Percentiles rank a stretch among this genome's conserved stretches.
Conservation (phyloP, 1,140 invertebrate genomes). For the Drosophila nikananu region DNA sequence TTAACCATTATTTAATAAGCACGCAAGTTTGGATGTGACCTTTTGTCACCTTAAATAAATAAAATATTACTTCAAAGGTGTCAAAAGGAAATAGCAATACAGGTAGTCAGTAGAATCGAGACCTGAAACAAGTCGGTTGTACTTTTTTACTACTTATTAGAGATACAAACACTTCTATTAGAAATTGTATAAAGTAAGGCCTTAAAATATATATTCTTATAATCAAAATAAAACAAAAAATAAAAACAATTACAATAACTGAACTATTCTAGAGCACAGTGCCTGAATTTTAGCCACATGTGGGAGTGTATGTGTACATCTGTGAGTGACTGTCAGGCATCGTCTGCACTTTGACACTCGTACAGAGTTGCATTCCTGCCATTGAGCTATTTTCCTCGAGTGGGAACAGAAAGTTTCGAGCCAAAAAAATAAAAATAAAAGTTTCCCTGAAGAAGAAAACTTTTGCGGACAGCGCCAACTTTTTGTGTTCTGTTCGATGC, state of each 20-base stretch:
- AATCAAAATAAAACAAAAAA: no score
- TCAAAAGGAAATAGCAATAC: background rate
- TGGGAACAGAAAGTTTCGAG: slow-evolving; percentile 39
- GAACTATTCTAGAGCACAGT: slow-evolving; percentile 24
- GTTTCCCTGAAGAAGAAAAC: slow-evolving; percentile 45
- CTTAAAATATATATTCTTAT: background rate
- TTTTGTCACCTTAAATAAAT: background rate
- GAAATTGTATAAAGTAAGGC: background rate
- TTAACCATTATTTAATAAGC: slow-evolving; percentile 1
- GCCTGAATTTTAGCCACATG: slow-evolving; percentile 20
- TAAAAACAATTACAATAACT: slow-evolving; percentile 8
- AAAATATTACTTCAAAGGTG: background rate
- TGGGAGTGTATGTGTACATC: slow-evolving; percentile 20
- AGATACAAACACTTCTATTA: background rate
- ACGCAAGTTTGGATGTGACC: background rate
- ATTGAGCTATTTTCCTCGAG: slow-evolving; percentile 52
- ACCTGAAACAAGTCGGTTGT: background rate
- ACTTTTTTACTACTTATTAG: no score
- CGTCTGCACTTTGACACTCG: slow-evolving; percentile 30
- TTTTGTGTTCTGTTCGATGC: slow-evolving; percentile 45
- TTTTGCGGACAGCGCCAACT: slow-evolving; percentile 53
- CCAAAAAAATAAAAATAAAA: slow-evolving; percentile 45
- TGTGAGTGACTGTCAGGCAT: slow-evolving; percentile 36
- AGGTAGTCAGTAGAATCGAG: background rate
- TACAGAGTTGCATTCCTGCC: slow-evolving; percentile 37